These are phyloP conservation scores for Germaria angustata DNA, from an alignment of 2,888 invertebrate species.

Conservation along the genomic window DNA sequence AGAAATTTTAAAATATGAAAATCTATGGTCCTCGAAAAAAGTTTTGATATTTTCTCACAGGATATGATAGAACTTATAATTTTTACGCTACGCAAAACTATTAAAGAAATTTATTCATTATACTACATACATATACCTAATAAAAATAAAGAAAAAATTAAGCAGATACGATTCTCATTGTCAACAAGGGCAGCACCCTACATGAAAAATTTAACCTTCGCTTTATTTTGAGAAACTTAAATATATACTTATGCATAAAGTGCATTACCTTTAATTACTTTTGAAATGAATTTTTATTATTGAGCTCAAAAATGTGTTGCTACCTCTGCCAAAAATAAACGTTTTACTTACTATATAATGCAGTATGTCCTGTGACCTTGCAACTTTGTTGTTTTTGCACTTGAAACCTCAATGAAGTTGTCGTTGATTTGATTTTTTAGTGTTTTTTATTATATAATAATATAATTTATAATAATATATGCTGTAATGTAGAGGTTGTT, in stretches of 20 bases:
- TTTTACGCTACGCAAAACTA: too few relatives aligned
- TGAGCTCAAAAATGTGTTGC: conserved; percentile 16
- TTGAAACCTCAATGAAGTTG: conserved; percentile 7
- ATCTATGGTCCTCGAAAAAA: too few relatives aligned
- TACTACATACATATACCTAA: too few relatives aligned
- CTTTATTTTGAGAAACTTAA: too few relatives aligned
- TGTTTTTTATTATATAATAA: conserved; percentile 77
- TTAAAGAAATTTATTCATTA: too few relatives aligned
- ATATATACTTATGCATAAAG: too few relatives aligned
- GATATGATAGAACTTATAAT: too few relatives aligned
- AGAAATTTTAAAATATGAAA: too few relatives aligned
- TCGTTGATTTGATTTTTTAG: conserved; percentile 54
- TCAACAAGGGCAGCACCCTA: too few relatives aligned
- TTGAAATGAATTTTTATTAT: conserved; percentile 5
- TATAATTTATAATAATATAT: conserved; percentile 72
- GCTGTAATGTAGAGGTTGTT: conserved; percentile 62
- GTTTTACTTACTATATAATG: conserved; percentile 10
- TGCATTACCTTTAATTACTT: background rate
- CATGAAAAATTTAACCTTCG: background rate
- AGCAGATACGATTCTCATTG: too few relatives aligned
- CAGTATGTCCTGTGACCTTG: conserved; percentile 18
- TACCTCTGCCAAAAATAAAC: conserved; percentile 25
- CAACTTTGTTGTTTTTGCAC: conserved; percentile 1
- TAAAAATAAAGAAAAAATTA: too few relatives aligned
- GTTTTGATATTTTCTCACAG: too few relatives aligned